Evolutionary conservation across 30 jellyfish, hydroid and myxozoan genomes (phyloP).

Genomic region (Pseudorhiza aurosa): DNA sequence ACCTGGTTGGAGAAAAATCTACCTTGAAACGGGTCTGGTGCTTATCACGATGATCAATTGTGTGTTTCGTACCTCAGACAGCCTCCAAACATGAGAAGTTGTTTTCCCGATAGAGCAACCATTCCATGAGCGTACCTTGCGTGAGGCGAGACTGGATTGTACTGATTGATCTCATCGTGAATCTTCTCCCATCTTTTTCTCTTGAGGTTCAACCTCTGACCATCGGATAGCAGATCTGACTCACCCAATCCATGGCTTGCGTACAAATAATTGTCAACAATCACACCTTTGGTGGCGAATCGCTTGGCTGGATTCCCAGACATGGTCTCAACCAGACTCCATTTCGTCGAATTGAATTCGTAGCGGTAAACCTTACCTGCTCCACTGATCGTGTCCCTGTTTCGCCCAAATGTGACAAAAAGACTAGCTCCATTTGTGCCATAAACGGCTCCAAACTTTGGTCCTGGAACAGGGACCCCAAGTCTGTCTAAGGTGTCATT

Average conservation of each 20-base stretch:
- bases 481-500: conserved; percentile 8
- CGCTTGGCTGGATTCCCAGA: conserved; percentile 36
- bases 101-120: conserved; percentile 29
- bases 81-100: conserved; percentile 67
- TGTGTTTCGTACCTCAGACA: conserved; percentile 66
- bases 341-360: conserved; percentile 38
- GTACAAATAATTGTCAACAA: conserved; percentile 4
- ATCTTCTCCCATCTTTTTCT: conserved; percentile 33
- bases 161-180: conserved; percentile 51
- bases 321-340: conserved; percentile 22
- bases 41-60: too few relatives aligned
- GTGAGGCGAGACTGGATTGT: conserved; percentile 65
- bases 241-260: conserved; percentile 63
- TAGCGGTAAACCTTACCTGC: conserved; percentile 41
- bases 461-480: conserved; percentile 26
- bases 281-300: conserved; percentile 60
- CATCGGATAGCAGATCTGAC: conserved; percentile 47
- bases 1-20: too few relatives aligned
- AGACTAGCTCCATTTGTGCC: conserved; percentile 22
- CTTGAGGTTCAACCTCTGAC: conserved; percentile 15
- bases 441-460: conserved; percentile 33
- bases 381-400: background rate
- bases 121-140: conserved; percentile 67
- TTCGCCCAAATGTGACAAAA: conserved; percentile 49
- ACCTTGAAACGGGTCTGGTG: too few relatives aligned